Base-by-base conservation (phyloP, 2,113 vertebrate genomes). In the human region DNA sequence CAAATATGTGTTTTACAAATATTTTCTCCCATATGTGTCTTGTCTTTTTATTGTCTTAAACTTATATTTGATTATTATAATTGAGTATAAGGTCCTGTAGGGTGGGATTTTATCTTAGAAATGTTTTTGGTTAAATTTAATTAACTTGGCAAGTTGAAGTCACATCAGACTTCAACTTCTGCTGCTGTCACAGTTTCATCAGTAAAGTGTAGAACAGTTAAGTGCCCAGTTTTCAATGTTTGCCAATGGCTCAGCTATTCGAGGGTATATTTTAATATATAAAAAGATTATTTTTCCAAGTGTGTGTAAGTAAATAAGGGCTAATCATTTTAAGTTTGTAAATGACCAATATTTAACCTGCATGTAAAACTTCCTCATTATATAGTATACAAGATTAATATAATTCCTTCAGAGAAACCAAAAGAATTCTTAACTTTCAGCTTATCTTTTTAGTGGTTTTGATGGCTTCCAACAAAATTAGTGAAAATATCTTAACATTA, bases 371-470 rank as follows among this genome's bases (percentile, higher is more conserved):
- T 48, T 92, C 80, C 57, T 96, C 52, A 73, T 20, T 1, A 5
- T 87, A 32, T 61, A 45, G 5, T 84, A 38, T 59, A 55, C 3
- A 35, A 90, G 55, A 68, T 75, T 87, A 70, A 68, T 35, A 22
- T 78, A 79, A 90, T 87, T 81, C 50, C 38, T 85, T 93, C 57
- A 90, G 35, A 48, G 17, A 88, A 80, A 90, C 59, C 43, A 87
- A 75, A 89, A 68, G 12, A 90, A 96, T 82, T 92, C 80, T 92
- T 70, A 83, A 68, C 20, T 61, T 89, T 40, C 1, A 25, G 4
- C 55, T 92, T 97, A 66, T 95, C n/a, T 38, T 90, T 89, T 86
- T 68, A 79, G 40, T 90, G 61, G 16, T 82, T 92, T 95, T 43
- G 73, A 6, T 66, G 43, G 57, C 61, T 92, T 94, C 52, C 93